Evolutionary conservation across 1,140 invertebrate species (phyloP).

Genomic region (Chironomus tepperi): DNA sequence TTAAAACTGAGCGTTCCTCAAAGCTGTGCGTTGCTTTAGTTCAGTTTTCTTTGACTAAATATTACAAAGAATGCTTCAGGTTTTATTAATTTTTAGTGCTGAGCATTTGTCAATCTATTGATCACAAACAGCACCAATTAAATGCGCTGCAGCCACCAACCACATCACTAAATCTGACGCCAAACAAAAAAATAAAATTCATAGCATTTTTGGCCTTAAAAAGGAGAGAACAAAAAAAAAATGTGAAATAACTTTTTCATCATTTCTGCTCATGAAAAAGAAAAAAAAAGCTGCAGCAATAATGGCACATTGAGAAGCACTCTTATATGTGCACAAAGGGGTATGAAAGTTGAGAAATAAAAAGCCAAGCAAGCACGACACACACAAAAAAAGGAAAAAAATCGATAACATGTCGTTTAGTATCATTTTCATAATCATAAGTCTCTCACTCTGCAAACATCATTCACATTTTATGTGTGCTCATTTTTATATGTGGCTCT

Average conservation of each 20-base stretch:
- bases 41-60: too few relatives aligned
- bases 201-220: background rate
- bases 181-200: background rate
- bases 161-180: too few relatives aligned
- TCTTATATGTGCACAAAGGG: background rate
- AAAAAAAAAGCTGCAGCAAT: background rate
- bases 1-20: too few relatives aligned
- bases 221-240: too few relatives aligned
- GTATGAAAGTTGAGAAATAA: background rate
- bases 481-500: background rate
- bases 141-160: too few relatives aligned
- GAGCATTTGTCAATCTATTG: too few relatives aligned
- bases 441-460: background rate
- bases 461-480: background rate
- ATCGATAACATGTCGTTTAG: constrained; percentile 3
- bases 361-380: background rate
- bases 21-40: too few relatives aligned
- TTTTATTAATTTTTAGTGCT: too few relatives aligned
- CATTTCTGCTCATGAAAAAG: background rate
- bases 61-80: too few relatives aligned
- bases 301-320: background rate
- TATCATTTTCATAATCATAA: constrained; percentile 22
- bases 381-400: background rate
- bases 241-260: too few relatives aligned
- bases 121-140: too few relatives aligned